These are phyloP conservation scores for Papilio elwesi DNA, from an alignment of 2,888 invertebrate species.

Conservation along the genomic window DNA sequence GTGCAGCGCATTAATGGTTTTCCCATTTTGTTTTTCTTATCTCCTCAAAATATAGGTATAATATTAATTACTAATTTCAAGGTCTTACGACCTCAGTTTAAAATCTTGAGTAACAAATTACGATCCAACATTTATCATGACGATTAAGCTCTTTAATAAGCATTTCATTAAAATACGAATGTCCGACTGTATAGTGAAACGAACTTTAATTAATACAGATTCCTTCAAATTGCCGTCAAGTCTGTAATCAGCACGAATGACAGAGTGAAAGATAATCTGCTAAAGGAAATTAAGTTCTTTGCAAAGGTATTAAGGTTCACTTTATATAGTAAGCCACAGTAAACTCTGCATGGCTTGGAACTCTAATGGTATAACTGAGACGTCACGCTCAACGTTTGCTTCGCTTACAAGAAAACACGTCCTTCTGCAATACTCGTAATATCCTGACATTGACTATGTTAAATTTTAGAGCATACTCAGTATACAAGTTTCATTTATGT, in stretches of 20 bases:
- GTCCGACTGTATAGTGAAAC: constrained; percentile 3
- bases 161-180: constrained; percentile 9
- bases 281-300: background rate
- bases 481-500: background rate
- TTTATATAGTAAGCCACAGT: background rate
- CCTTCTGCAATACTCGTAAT: background rate
- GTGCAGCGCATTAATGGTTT: too few species aligned
- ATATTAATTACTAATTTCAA: too few species aligned
- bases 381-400: constrained; percentile 12
- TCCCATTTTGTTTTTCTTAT: too few species aligned
- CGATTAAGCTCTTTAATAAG: constrained; percentile 6
- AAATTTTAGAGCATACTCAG: background rate
- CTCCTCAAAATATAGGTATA: too few species aligned
- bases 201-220: constrained; percentile 21
- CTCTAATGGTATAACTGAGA: constrained; percentile 10
- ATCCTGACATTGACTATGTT: background rate
- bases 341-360: background rate
- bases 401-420: constrained; percentile 13
- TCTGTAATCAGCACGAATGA: background rate
- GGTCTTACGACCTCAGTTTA: too few species aligned
- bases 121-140: background rate
- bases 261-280: background rate
- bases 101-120: background rate
- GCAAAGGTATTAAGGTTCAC: background rate
- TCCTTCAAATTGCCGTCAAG: constrained; percentile 15